phyloP scores from a whole-genome alignment of 2,888 invertebrate genomes.

The Melieria crassipennis region DNA sequence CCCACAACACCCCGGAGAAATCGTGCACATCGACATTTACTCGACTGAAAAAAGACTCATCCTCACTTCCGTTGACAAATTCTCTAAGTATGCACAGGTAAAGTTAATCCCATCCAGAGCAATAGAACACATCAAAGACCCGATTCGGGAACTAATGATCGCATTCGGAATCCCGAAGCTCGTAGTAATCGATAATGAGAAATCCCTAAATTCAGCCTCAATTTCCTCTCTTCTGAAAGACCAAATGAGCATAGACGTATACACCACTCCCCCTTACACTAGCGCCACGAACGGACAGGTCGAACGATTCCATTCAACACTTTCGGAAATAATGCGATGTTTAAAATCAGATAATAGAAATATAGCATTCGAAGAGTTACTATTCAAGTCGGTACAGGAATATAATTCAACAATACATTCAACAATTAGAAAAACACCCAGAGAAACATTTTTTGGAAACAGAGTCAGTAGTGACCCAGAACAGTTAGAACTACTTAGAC shows the following conservation, averaged over 20 bases:
- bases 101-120: conserved; percentile 16
- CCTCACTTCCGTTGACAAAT: conserved; percentile 21
- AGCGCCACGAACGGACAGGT: conserved; percentile 13
- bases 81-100: conserved; percentile 22
- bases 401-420: conserved; percentile 25
- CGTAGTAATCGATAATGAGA: not conserved
- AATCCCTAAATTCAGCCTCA: conserved; percentile 13
- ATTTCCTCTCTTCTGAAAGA: conserved; percentile 20
- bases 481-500: conserved; percentile 2
- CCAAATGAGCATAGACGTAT: conserved; percentile 13
- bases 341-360: not conserved
- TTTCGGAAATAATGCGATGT: conserved; percentile 9
- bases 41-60: conserved; percentile 10
- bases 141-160: not conserved
- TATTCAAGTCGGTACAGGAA: conserved; percentile 17
- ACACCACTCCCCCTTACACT: conserved; percentile 5
- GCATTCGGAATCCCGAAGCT: conserved; percentile 2
- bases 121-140: conserved; percentile 11
- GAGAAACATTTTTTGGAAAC: conserved; percentile 22
- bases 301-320: conserved; percentile 15
- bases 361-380: conserved; percentile 7
- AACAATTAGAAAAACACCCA: conserved; percentile 2
- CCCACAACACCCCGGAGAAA: conserved; percentile 16
- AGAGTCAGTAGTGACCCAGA: conserved; percentile 11
- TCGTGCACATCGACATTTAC: conserved; percentile 28